These are phyloP conservation scores for Lasioglossum figueresi DNA, from an alignment of 2,888 invertebrate genomes.

Conservation along the genomic window DNA sequence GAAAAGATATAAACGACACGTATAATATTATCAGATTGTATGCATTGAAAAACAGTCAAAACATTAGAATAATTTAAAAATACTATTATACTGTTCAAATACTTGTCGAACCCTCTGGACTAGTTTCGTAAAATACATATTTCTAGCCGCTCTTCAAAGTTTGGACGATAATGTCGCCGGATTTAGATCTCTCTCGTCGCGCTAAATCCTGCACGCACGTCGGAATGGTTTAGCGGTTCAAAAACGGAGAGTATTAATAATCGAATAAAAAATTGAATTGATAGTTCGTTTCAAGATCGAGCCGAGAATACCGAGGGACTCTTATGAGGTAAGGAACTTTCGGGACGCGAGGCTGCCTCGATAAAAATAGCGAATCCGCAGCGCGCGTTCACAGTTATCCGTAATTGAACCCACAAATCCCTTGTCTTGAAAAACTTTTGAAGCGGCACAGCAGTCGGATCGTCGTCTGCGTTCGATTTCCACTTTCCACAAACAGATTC, in stretches of 20 bases:
- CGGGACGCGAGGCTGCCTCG: background rate
- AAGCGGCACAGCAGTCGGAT: conserved; percentile 28
- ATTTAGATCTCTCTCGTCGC: background rate
- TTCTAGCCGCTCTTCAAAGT: background rate
- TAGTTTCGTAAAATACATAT: background rate
- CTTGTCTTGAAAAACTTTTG: conserved; percentile 62
- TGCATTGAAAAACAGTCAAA: too few species aligned
- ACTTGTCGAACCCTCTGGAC: too few species aligned
- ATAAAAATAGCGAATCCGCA: conserved; percentile 15
- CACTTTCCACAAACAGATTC: conserved; percentile 20
- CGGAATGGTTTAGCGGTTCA: background rate
- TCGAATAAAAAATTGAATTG: background rate
- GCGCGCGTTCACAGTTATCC: conserved; percentile 33
- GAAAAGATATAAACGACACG: too few species aligned
- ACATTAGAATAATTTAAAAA: too few species aligned
- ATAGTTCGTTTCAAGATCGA: background rate
- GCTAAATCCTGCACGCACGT: background rate
- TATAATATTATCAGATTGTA: too few species aligned
- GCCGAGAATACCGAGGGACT: background rate
- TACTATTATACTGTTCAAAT: too few species aligned
- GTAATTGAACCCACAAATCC: conserved; percentile 59
- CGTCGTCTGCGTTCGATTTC: conserved; percentile 29
- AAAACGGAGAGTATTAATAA: background rate
- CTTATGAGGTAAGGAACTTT: background rate
- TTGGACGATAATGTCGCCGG: background rate